Evolutionary conservation across 2,113 vertebrate species (phyloP).

Genomic region (Istiophorus platypterus): DNA sequence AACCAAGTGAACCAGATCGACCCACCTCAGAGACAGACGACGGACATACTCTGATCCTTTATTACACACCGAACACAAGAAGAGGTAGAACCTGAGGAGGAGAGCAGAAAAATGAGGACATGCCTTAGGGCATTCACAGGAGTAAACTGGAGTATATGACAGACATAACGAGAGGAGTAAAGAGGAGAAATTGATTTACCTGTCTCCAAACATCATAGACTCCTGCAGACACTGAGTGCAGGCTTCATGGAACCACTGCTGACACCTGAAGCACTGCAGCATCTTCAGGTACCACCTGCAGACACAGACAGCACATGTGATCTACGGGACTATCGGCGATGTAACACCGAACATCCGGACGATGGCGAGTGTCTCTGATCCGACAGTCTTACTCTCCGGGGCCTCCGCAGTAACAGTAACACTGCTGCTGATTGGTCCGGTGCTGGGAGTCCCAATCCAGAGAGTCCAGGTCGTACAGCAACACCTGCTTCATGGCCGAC

Average conservation of each 20-base stretch:
- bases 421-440: constrained; percentile 95
- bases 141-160: neutral
- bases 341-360: neutral
- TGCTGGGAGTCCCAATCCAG: constrained; percentile 95
- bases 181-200: constrained; percentile 78
- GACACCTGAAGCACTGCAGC: constrained; percentile 94
- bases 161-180: neutral
- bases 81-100: constrained; percentile 91
- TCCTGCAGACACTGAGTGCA: constrained; percentile 95
- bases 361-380: neutral
- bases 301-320: constrained; percentile 1
- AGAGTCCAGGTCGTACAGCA: constrained; percentile 90
- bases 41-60: constrained; percentile 93
- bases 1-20: constrained; percentile 94
- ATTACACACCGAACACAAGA: constrained; percentile 94
- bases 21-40: constrained; percentile 92
- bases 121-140: neutral
- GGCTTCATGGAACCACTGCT: constrained; percentile 99
- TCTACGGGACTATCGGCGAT: too few relatives aligned
- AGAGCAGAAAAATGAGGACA: neutral
- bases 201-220: constrained; percentile 96
- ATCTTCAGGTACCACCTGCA: constrained; percentile 97
- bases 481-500: constrained; percentile 93
- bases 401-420: constrained; percentile 96
- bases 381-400: constrained; percentile 90